A percentile compares a stretch with the other conserved stretches of the same genome.
Evolutionary conservation across 2,797 vertebrate species (phyloP).

Genomic region (Nannoperca obscura): DNA sequence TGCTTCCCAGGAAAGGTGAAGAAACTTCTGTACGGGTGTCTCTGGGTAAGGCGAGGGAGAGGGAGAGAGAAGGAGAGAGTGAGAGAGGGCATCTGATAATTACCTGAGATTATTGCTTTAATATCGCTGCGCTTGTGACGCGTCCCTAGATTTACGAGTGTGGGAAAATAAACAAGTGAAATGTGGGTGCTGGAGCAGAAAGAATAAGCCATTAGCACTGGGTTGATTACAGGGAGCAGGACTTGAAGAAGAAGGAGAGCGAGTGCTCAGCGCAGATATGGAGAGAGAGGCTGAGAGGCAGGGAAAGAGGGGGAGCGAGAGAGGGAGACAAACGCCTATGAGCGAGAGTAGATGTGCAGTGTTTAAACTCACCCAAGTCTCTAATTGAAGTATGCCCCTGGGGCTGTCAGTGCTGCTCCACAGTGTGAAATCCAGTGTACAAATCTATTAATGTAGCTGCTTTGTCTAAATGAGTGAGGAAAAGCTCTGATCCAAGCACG

Average conservation of each 20-base stretch:
- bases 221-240: slow-evolving; percentile 95
- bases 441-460: slow-evolving; percentile 72
- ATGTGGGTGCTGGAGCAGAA: slow-evolving; percentile 99
- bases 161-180: slow-evolving; percentile 99
- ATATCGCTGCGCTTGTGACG: slow-evolving; percentile 97
- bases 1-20: slow-evolving; percentile 15
- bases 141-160: slow-evolving; percentile 95
- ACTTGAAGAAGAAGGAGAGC: slow-evolving; percentile 87
- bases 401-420: slow-evolving; percentile 77
- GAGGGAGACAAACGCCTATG: slow-evolving; percentile 73
- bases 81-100: slow-evolving; percentile 91
- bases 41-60: slow-evolving; percentile 33
- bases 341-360: slow-evolving; percentile 84
- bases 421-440: slow-evolving; percentile 75
- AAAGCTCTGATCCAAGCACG: slow-evolving; percentile 65
- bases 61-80: slow-evolving; percentile 71
- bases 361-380: slow-evolving; percentile 84
- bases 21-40: slow-evolving; percentile 29
- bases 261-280: slow-evolving; percentile 75
- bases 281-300: slow-evolving; percentile 37
- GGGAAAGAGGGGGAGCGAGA: slow-evolving; percentile 25
- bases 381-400: slow-evolving; percentile 86
- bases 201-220: slow-evolving; percentile 99
- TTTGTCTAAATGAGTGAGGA: slow-evolving; percentile 78
- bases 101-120: slow-evolving; percentile 99